phyloP scores from a whole-genome alignment of 2,797 vertebrate genomes.

The Columba guinea region DNA sequence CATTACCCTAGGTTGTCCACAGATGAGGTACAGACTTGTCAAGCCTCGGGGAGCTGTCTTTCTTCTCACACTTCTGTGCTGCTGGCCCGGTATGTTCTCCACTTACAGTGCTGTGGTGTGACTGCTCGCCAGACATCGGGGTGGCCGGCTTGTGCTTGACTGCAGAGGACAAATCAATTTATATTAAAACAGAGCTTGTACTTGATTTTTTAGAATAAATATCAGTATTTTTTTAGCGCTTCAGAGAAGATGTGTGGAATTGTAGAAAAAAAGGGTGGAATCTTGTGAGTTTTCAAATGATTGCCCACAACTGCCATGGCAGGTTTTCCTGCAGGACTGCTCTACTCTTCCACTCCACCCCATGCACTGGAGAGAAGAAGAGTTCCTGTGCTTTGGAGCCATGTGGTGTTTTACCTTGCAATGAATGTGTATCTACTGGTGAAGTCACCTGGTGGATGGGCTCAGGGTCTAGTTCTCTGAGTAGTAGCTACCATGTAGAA shows the following conservation, averaged over 20 bases:
- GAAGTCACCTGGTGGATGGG: not conserved
- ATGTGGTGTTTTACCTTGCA: not conserved
- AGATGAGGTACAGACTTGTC: not conserved
- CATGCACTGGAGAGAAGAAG: not conserved
- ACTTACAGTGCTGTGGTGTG: not conserved
- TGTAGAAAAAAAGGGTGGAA: conserved; percentile 26
- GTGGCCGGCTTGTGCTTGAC: not conserved
- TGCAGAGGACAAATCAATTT: not conserved
- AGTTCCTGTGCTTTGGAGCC: not conserved
- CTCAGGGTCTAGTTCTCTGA: not conserved
- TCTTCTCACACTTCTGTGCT: not conserved
- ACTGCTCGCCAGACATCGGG: not conserved
- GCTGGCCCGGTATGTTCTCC: not conserved
- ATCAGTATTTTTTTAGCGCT: conserved; percentile 38
- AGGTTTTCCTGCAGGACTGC: not conserved
- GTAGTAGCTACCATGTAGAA: not conserved
- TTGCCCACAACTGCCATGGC: not conserved
- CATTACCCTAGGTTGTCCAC: not conserved
- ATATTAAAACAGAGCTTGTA: not conserved
- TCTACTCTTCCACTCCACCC: not conserved
- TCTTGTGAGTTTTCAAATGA: not conserved
- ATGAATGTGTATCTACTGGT: not conserved
- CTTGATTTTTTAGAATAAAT: conserved; percentile 21
- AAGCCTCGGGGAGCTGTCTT: not conserved
- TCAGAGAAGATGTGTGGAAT: conserved; percentile 43